Evolutionary conservation across 2,888 invertebrate species (phyloP), one percentile per base, ranked within the genome.

Genomic region (Drymonia ruficornis): DNA sequence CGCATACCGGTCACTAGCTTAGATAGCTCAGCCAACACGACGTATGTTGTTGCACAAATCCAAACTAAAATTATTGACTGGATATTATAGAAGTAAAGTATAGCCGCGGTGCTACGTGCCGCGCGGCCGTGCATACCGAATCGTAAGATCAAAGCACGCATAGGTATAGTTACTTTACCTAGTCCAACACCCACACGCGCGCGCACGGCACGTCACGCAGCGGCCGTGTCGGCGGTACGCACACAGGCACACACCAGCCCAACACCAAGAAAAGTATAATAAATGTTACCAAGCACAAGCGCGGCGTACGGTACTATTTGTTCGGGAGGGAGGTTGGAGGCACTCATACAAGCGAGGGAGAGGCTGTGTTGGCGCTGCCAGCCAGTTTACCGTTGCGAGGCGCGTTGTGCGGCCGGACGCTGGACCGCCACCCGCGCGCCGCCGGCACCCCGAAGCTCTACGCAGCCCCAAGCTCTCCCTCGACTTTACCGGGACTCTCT

Each of bases 331-430:
- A 91, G 91, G 90, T 89, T 89, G 81, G 84, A 87, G 87, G 89
- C 90, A 89, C 89, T 87, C 89, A 80, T 84, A 89, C 88, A 84
- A 81, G 87, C 87, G 86, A 84, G 83, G 86, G 85, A 89, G 91
- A 89, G 90, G 89, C 88, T 89, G 91, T 83, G 89, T 84, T 77
- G 83, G 81, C 83, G 84, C 84, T 84, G 84, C 79, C 81, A 83
- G 89, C 84, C 91, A 92, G 92, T 92, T 92, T 92, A 92, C 92
- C 92, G 92, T 92, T 92, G 92, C 86, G 86, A 89, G 91, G 92
- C 92, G 92, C 91, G 89, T 87, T 81, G 91, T 89, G 91, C 91
- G 91, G 91, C 89, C 89, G 91, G 89, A 88, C 88, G 88, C 81
- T 77, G 84, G 83, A 78, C 86, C 87, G 86, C 84, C 85, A 84